Conservation (phyloP, 2,888 invertebrate genomes). For the Gandaritis pyraliata region DNA sequence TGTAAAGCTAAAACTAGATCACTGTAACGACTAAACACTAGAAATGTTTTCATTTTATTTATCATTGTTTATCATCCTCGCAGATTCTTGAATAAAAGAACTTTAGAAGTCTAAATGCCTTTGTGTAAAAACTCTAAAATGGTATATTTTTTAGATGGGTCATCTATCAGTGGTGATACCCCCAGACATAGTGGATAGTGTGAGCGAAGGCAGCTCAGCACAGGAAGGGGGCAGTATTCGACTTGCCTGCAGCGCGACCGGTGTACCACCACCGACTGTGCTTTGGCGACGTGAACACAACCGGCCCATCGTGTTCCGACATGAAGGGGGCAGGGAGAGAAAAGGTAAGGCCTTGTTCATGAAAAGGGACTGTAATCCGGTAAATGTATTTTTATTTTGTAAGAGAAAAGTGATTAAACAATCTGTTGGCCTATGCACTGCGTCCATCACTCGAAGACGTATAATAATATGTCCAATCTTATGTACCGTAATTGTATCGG, state of each 20-base stretch:
- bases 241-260: constrained; percentile 91
- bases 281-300: constrained; percentile 92
- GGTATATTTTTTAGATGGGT: constrained; percentile 87
- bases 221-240: constrained; percentile 92
- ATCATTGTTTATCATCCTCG: too few relatives aligned
- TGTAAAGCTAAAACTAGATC: background rate
- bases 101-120: too few relatives aligned
- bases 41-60: background rate
- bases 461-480: too few relatives aligned
- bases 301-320: constrained; percentile 89
- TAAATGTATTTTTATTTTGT: too few relatives aligned
- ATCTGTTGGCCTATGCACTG: too few relatives aligned
- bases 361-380: too few relatives aligned
- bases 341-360: constrained; percentile 82
- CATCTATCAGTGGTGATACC: constrained; percentile 94
- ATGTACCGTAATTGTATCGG: too few relatives aligned
- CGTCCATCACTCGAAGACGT: too few relatives aligned
- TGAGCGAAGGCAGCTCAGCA: constrained; percentile 89
- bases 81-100: too few relatives aligned
- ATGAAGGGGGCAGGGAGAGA: constrained; percentile 88
- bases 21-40: background rate
- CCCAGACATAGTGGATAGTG: constrained; percentile 93
- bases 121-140: too few relatives aligned
- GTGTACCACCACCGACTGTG: constrained; percentile 91
- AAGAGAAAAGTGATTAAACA: too few relatives aligned